Evolutionary conservation across 1,140 invertebrate genomes (phyloP), one percentile per base, ranked within the genome.

Genomic region (Drosophila fuyamai): DNA sequence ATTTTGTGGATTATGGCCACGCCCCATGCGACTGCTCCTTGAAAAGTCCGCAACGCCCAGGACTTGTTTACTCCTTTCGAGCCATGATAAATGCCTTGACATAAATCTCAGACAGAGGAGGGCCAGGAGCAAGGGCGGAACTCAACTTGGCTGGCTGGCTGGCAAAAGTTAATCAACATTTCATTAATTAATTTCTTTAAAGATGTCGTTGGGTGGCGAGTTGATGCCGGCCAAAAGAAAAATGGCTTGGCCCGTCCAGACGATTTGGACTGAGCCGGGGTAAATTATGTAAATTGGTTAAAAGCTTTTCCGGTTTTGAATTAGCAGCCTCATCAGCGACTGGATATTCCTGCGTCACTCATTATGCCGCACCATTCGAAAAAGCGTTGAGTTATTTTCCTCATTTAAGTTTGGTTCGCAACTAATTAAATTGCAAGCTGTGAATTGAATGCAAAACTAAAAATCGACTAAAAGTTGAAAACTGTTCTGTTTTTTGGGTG

Each of bases 111-210:
- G 85, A 81, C 80, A 73, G 68, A 57, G 8, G 32, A 12, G 41
- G 12, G 12, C 14, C 5, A 0, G 50, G 5, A 18, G 13, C 16
- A 12, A 35, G 29, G 14, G 65, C 38, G 50, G 50, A 53, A 58
- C 36, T 57, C 32, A 60, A 74, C 51, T 56, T 55, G 43, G 63
- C 74, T 66, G 88, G 63, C 74, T 66, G 88, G 58, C 79, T 90
- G 85, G 85, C 85, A 90, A 90, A 90, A 90, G 85, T 90, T 90
- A 90, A 90, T 90, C 85, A 90, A 90, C 85, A 90, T 90, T 90
- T 90, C 85, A 90, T 90, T 90, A 90, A 90, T 90, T 90, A 90
- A 90, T 90, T 89, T 89, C 84, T 89, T 89, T 89, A 89, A 89
- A 88, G 81, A 89, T 89, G 84, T 89, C 81, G 81, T 63, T 66